Base-by-base conservation (phyloP, 30 jellyfish, hydroid and myxozoan genomes). In the Aurelia aurita complex sp. Pacific region DNA sequence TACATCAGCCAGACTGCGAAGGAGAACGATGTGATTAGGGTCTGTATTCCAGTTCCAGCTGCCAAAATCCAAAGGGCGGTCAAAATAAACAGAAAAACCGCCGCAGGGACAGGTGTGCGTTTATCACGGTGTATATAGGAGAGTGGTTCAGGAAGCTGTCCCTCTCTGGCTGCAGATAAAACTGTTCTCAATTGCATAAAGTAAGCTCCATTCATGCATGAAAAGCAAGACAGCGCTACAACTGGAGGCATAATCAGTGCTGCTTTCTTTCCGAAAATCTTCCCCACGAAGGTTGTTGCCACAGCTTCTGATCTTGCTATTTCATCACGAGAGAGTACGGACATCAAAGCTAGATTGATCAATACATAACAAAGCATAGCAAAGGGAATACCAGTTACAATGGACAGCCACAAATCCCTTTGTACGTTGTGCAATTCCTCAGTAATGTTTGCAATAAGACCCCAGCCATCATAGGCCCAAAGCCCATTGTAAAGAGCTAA, bases 381-480 rank as follows among this genome's bases (percentile, higher is more conserved):
- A 18, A 83, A 76, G 12, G 96, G 92, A 8, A 90, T 71, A 10
- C 88, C 88, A 16, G 89, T 79, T 8, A 80, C 57, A 12, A 79
- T 63, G 7, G 82, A 53, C 13, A 87, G 91, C 59, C 87, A 50
- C 19, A 87, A 77, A 18, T 77, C 68, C 13, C 96, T 42, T 18
- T 88, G 82, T 13, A 81, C 40, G 83, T 88, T 74, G 5, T 61
- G 62, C 60, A 88, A 2, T 71, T 88, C 92, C 55, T 88, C 97
- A 11, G 82, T 79, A n/a, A 80, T 62, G 17, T 42, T 50, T 3
- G 68, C 59, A 8, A 81, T 68, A 16, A 50, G 35, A 10, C 88
- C 92, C 97, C 97, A 88, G n/a, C 97, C 97, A 65, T 88, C 92
- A 40, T 57, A 88, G 40, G 92, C 87, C 91, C 91, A 88, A 6